A percentile compares a stretch with the other conserved stretches of the same genome.
phyloP scores from a whole-genome alignment of 1,140 invertebrate genomes.

The Ceratina australensis region DNA sequence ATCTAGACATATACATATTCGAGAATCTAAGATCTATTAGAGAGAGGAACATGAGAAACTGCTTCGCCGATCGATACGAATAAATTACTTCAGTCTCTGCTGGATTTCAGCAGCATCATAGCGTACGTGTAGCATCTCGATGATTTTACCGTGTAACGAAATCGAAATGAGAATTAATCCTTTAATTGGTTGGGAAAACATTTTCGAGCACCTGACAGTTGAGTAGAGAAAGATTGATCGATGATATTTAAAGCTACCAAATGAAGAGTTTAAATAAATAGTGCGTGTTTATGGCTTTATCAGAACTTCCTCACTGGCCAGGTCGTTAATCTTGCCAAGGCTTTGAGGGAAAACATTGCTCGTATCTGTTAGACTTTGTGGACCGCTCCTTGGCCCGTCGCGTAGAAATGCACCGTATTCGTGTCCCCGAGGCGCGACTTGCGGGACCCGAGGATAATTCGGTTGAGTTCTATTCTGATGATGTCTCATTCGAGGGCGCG shows the following conservation, averaged over 20 bases:
- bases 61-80: slow-evolving; percentile 34
- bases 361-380: slow-evolving; percentile 59
- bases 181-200: neutral
- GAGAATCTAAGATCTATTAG: slow-evolving; percentile 34
- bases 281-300: slow-evolving; percentile 64
- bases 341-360: slow-evolving; percentile 58
- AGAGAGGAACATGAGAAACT: slow-evolving; percentile 46
- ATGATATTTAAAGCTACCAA: neutral
- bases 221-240: neutral
- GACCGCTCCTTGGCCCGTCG: slow-evolving; percentile 49
- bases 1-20: slow-evolving; percentile 19
- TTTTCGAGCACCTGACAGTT: too few species aligned
- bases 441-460: slow-evolving; percentile 51
- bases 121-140: neutral
- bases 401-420: slow-evolving; percentile 59
- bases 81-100: slow-evolving; percentile 56
- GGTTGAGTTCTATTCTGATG: slow-evolving; percentile 52
- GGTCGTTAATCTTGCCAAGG: slow-evolving; percentile 65
- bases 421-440: slow-evolving; percentile 49
- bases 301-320: slow-evolving; percentile 71
- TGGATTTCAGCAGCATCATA: slow-evolving; percentile 4
- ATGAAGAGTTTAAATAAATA: slow-evolving; percentile 24
- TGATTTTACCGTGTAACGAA: neutral
- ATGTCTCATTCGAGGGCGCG: slow-evolving; percentile 58
- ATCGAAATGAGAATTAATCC: neutral